phyloP scores from a whole-genome alignment of 2,113 vertebrate genomes.

The Gadus macrocephalus region DNA sequence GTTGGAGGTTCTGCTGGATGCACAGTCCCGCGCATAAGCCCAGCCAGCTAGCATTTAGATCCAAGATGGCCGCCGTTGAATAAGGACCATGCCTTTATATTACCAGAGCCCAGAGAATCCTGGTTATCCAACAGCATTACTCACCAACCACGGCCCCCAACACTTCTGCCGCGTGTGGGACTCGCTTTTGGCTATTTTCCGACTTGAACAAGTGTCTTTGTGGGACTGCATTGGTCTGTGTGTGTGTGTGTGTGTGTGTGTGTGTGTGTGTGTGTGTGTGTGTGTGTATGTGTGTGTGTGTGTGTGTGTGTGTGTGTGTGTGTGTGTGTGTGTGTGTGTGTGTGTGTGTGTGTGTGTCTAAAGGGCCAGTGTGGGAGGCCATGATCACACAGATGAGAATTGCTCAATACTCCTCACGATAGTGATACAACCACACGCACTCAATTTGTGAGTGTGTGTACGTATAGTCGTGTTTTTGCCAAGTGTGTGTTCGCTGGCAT shows the following conservation, averaged over 20 bases:
- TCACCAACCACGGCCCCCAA: conserved; percentile 24
- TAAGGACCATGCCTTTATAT: too few species aligned
- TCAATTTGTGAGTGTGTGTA: conserved; percentile 1
- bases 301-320: conserved; percentile 3
- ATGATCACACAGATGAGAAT: neutral
- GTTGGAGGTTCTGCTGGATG: too few species aligned
- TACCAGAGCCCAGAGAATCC: conserved; percentile 11
- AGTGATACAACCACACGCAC: conserved; percentile 14
- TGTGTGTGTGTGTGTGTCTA: neutral
- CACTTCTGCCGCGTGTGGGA: conserved; percentile 11
- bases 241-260: neutral
- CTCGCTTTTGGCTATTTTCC: neutral
- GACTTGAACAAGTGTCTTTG: conserved; percentile 1
- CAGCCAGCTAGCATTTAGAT: too few species aligned
- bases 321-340: neutral
- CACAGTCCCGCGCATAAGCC: too few species aligned
- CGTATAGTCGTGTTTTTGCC: neutral
- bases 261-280: neutral
- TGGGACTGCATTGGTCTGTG: neutral
- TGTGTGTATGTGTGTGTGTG: conserved; percentile 2
- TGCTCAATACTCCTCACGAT: neutral
- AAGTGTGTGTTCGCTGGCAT: too few species aligned
- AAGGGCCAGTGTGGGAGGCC: neutral
- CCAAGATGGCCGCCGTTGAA: too few species aligned
- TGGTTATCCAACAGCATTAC: conserved; percentile 35